phyloP scores from a whole-genome alignment of 2,113 vertebrate species.

The Vombatus ursinus region DNA sequence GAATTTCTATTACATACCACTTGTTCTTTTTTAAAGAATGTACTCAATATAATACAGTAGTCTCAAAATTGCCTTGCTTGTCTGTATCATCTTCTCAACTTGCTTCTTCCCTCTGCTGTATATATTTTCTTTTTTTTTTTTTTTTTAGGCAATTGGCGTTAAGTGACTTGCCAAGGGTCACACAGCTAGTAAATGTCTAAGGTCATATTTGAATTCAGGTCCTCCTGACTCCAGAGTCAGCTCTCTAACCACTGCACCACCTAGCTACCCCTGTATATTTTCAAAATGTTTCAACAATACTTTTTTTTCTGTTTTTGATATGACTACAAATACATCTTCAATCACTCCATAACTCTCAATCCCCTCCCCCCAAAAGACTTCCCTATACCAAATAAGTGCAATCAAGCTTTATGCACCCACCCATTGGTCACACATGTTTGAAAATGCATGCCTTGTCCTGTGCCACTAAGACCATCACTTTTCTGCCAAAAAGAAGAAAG shows the following conservation, averaged over 20 bases:
- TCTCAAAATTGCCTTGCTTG: background rate
- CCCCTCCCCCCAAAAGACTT: background rate
- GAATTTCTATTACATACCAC: background rate
- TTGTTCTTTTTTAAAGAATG: background rate
- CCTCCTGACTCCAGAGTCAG: too few relatives aligned
- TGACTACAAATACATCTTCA: background rate
- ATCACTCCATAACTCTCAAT: background rate
- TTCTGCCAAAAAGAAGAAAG: too few relatives aligned
- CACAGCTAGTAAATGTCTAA: too few relatives aligned
- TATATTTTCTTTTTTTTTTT: background rate
- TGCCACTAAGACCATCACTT: too few relatives aligned
- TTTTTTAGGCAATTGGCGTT: too few relatives aligned
- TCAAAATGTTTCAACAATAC: background rate
- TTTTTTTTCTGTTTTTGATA: background rate
- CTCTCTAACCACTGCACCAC: too few relatives aligned
- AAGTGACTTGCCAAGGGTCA: too few relatives aligned
- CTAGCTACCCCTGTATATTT: background rate
- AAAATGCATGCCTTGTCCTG: too few relatives aligned
- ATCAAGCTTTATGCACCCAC: background rate
- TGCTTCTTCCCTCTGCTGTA: background rate
- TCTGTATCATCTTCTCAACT: background rate
- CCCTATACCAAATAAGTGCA: background rate
- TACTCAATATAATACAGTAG: background rate
- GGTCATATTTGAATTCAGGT: too few relatives aligned
- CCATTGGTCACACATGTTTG: background rate